These are phyloP conservation scores for Scomber scombrus DNA, from an alignment of 2,113 vertebrate species.

Conservation along the genomic window DNA sequence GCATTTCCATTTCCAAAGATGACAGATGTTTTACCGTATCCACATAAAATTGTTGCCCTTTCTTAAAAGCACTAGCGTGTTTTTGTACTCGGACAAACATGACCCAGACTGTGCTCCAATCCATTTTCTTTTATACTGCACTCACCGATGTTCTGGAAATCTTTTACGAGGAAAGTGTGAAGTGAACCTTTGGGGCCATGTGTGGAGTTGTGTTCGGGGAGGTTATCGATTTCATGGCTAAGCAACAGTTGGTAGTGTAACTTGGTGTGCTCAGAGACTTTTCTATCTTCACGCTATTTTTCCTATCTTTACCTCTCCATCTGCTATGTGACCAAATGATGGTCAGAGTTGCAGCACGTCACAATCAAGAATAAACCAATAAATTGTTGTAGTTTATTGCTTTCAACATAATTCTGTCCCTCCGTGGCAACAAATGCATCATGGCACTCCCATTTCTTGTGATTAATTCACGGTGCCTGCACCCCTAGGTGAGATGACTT, in stretches of 20 bases:
- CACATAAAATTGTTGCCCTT: constrained; percentile 51
- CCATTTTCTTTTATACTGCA: constrained; percentile 58
- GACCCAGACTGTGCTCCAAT: constrained; percentile 41
- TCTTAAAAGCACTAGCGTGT: constrained; percentile 50
- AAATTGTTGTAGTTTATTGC: background rate
- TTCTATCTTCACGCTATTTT: constrained; percentile 1
- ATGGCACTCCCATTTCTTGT: constrained; percentile 35
- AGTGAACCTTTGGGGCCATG: constrained; percentile 33
- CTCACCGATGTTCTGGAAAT: constrained; percentile 37
- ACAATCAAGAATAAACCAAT: constrained; percentile 17
- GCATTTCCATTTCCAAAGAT: constrained; percentile 45
- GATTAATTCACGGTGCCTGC: constrained; percentile 48
- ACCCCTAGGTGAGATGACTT: constrained; percentile 63
- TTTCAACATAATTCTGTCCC: constrained; percentile 4
- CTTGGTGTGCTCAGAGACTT: constrained; percentile 6
- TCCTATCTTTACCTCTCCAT: background rate
- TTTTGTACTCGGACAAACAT: constrained; percentile 46
- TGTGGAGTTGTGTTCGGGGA: background rate
- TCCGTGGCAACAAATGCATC: constrained; percentile 33
- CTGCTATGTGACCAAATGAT: background rate
- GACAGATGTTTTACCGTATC: constrained; percentile 38
- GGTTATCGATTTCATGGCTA: constrained; percentile 49
- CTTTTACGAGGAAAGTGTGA: constrained; percentile 38
- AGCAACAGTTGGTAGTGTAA: constrained; percentile 6
- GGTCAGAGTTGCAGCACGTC: background rate